phyloP scores from a whole-genome alignment of 2,888 invertebrate species.

The Agrotis puta region DNA sequence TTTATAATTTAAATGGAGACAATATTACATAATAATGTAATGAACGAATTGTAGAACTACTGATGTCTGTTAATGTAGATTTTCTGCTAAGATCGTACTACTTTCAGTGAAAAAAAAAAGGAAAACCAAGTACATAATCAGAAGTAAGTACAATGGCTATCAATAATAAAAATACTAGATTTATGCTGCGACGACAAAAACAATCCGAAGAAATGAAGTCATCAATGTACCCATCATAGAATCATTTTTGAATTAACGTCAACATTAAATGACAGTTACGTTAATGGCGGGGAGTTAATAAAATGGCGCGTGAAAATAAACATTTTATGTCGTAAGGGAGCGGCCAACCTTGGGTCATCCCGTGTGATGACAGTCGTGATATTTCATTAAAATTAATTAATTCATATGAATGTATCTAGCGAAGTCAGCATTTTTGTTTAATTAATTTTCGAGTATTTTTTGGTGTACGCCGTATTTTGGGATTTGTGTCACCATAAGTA shows the following conservation, averaged over 20 bases:
- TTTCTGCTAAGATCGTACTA: not conserved
- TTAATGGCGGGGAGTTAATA: constrained; percentile 52
- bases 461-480: not conserved
- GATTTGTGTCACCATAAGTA: constrained; percentile 25
- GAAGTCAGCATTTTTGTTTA: constrained; percentile 38
- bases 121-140: not conserved
- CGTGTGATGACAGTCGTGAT: constrained; percentile 57
- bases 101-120: not conserved
- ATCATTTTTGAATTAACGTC: constrained; percentile 59
- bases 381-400: constrained; percentile 63
- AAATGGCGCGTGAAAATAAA: constrained; percentile 57
- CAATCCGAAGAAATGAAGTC: constrained; percentile 34
- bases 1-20: not conserved
- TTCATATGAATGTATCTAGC: constrained; percentile 43
- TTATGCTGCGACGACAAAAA: constrained; percentile 7
- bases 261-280: constrained; percentile 57
- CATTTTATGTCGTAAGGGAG: constrained; percentile 54
- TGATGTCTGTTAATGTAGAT: not conserved
- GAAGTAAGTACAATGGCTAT: not conserved
- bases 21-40: not conserved
- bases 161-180: constrained; percentile 22
- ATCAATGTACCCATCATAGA: constrained; percentile 19
- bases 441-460: constrained; percentile 46
- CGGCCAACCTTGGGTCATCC: constrained; percentile 55
- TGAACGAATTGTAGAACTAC: not conserved